A percentile compares a stretch with the other conserved stretches of the same genome.
Conservation (phyloP, 2,888 invertebrate species). For the Brachylomia viminalis region DNA sequence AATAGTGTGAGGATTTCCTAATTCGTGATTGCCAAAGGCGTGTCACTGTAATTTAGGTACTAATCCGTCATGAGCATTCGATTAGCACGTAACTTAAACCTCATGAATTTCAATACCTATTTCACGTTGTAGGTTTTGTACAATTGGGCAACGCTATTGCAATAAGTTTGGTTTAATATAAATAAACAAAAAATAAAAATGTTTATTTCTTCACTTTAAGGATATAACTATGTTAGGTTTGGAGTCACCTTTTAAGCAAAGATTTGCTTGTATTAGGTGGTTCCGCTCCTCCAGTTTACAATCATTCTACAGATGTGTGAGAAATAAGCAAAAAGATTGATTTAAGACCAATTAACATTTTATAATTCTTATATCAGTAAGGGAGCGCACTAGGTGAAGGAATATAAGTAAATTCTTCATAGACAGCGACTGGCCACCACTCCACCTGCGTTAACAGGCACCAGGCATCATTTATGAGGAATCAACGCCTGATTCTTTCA, state of each 20-base stretch:
- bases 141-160: not conserved
- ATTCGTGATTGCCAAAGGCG: conserved; percentile 8
- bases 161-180: not conserved
- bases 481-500: not conserved
- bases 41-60: conserved; percentile 16
- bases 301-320: no score
- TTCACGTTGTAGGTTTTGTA: not conserved
- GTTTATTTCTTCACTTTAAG: no score
- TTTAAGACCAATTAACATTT: no score
- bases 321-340: no score
- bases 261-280: no score
- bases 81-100: conserved; percentile 19
- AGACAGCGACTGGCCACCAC: not conserved
- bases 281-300: no score
- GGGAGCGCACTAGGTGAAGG: no score
- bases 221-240: no score
- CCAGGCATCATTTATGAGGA: not conserved
- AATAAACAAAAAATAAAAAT: no score
- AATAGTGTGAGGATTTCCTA: not conserved
- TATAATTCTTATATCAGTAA: no score
- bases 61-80: conserved; percentile 16
- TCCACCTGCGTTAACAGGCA: not conserved
- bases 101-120: conserved; percentile 8
- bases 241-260: no score
- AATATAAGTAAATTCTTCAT: not conserved